Evolutionary conservation across 2,113 vertebrate species (phyloP), one percentile per base, ranked within the genome.

Genomic region (Synchiropus splendidus): DNA sequence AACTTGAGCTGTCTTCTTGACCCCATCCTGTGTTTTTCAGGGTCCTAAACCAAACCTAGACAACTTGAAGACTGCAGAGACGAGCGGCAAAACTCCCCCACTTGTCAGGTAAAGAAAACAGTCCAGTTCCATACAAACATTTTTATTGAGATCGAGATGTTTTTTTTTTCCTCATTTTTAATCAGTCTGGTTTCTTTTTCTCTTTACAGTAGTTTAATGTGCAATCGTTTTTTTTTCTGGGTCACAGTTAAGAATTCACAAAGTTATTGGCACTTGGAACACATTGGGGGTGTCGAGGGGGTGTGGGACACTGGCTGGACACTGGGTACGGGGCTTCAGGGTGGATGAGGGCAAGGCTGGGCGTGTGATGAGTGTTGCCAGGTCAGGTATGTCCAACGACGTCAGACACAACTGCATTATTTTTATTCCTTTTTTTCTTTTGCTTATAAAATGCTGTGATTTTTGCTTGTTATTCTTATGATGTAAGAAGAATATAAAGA

Each of bases 181-280:
- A 64, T 85, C 83, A 83, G 79, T 85, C 85, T 84, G 78, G 78
- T 81, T 83, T 78, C 77, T 70, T 59, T 82, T 78, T 82, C 78
- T 87, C 79, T 88, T 90, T 15, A 37, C 36, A 45, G 21, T 88
- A 91, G 88, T 89, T 89, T 85, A 80, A 88, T 90, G 88, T 91
- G 89, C 89, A 90, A 88, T 87, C 80, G 82, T 87, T 78, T 77
- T 84, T 84, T 82, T 78, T 77, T 67, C 78, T 73, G 82, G 86
- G 87, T 87, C 83, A 80, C 65, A 88, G 86, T 85, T 75, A 80
- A 79, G 81, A 84, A 77, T 82, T 86, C 85, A 86, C 87, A 83
- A 83, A 81, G 78, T 84, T 74, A 82, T 90, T 91, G 89, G 89
- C 88, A 91, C 87, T 89, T 89, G 79, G 75, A 88, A 87, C 86